Conservation (phyloP, 2,888 invertebrate species). For the Rhagonycha lutea region DNA sequence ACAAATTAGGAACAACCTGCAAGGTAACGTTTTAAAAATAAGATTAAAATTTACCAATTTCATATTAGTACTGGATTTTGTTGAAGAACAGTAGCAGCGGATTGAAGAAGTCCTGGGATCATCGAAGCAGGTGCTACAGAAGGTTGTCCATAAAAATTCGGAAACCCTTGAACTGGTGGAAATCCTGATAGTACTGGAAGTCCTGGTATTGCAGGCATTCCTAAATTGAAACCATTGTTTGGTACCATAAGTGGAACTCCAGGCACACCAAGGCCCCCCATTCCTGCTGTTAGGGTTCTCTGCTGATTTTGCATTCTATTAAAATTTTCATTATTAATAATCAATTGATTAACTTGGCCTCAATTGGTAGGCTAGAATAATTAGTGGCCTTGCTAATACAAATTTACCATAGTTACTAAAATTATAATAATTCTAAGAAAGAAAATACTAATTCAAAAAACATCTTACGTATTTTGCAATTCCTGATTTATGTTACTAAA, state of each 20-base stretch:
- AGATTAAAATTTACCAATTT: neutral
- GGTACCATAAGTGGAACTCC: neutral
- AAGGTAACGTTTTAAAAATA: neutral
- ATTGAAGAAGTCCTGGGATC: constrained; percentile 62
- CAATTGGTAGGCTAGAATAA: too few species aligned
- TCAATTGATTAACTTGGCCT: neutral
- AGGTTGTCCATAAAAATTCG: constrained; percentile 16
- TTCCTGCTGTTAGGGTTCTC: neutral
- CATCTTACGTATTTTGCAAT: neutral
- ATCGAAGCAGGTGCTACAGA: constrained; percentile 62
- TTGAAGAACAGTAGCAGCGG: constrained; percentile 62
- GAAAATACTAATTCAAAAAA: neutral
- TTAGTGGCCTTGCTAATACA: too few species aligned
- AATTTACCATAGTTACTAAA: too few species aligned
- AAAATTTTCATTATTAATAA: neutral
- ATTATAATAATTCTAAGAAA: too few species aligned
- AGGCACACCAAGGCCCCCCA: neutral
- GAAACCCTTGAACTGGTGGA: neutral
- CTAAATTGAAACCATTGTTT: neutral
- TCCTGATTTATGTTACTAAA: neutral
- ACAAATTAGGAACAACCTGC: neutral
- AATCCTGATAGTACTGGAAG: neutral
- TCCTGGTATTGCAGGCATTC: neutral
- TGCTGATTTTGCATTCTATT: neutral
- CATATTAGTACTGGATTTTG: constrained; percentile 62